A percentile compares a stretch with the other conserved stretches of the same genome.
phyloP scores from a whole-genome alignment of 1,140 invertebrate genomes.

The Drosophila repletoides region DNA sequence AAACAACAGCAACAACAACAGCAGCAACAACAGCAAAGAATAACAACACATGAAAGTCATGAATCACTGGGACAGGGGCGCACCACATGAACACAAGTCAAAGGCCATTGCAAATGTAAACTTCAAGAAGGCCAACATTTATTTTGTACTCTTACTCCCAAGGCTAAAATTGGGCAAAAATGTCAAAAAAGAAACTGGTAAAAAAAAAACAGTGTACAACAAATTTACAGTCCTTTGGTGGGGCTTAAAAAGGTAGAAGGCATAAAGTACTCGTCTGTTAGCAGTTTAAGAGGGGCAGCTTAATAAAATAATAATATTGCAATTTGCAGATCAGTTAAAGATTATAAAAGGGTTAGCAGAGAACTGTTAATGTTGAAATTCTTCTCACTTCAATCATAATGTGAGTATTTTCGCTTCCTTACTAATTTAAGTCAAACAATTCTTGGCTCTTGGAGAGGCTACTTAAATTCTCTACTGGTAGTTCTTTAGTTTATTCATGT shows the following conservation, averaged over 20 bases:
- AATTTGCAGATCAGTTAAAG: no score
- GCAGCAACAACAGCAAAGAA: conserved; percentile 24
- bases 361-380: no score
- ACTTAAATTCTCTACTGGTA: no score
- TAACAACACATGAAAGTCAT: conserved; percentile 33
- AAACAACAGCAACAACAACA: conserved; percentile 24
- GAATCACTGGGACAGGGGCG: conserved; percentile 39
- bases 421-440: no score
- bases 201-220: conserved; percentile 7
- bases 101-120: conserved; percentile 42
- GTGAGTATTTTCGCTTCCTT: no score
- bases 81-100: conserved; percentile 10
- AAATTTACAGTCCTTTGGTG: conserved; percentile 28
- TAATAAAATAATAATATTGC: no score
- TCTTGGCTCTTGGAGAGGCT: no score
- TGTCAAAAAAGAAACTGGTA: conserved; percentile 5
- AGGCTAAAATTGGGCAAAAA: conserved; percentile 12
- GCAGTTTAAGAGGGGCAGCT: no score
- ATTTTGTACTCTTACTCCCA: conserved; percentile 22
- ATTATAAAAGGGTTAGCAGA: no score
- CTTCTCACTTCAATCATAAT: no score
- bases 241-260: conserved; percentile 3
- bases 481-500: no score
- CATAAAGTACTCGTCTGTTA: no score
- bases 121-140: conserved; percentile 38